Base-by-base conservation (phyloP, 2,113 vertebrate species). In the Mesocricetus auratus region DNA sequence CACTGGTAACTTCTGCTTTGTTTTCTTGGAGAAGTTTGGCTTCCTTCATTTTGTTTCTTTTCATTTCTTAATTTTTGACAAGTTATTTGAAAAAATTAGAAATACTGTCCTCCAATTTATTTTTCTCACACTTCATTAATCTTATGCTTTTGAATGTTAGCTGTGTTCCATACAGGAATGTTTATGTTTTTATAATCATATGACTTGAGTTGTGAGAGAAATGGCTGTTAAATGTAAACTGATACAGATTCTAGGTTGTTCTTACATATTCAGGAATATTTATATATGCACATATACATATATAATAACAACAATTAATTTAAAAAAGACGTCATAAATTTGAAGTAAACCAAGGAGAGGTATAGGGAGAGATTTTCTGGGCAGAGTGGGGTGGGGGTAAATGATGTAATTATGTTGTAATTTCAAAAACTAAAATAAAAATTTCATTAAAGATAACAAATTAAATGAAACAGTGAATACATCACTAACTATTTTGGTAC, bases 111-210 rank as follows among this genome's bases (percentile, higher is more conserved):
- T 86, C 50, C 21, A 33, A 50, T 92, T 92, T 69, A 26, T 47
- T 71, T 93, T 94, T 91, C 42, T 93, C 96, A 17, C 4, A 81
- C 15, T 15, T 11, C 56, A 16, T 62, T 13, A 73, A 96, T 83
- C 87, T 91, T 89, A 64, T 62, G 68, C 21, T 87, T 95, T 92
- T 92, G 64, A 62, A 73, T 79, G 91, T 85, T 92, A 92, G 39
- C 90, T 88, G 68, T 73, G 7, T 56, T 53, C 50, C 17, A 42
- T 74, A 88, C 90, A 53, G 58, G 96, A 93, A 60, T 74, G 9
- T 93, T 95, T 82, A 13, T 62, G 17, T 81, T 45, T 75, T 62
- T 83, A 62, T 71, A 86, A 71, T 77, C 2, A 60, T 66, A n/a
- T 74, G 29, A n/a, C 89, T 92, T 95, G 24, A 56, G 39, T 78